Evolutionary conservation across 2,113 vertebrate species (phyloP), one percentile per base, ranked within the genome.

Genomic region (Otolemur garnettii): DNA sequence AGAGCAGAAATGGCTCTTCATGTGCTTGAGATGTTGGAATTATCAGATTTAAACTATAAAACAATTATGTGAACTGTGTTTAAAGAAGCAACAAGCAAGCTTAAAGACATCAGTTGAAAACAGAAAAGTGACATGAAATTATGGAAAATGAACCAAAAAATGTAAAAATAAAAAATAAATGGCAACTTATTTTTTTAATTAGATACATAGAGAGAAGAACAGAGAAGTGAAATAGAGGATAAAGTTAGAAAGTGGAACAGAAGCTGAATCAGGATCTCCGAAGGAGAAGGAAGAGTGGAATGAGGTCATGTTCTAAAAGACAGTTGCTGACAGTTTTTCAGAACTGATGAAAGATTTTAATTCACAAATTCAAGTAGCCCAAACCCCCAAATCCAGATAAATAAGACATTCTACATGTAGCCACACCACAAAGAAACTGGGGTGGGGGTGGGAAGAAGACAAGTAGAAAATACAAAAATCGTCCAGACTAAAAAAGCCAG

Each of bases 151-250:
- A 77, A 38, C 19, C 4, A 38, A 53, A 88, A 92, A 50, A 45
- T 84, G 1, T 7, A 86, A 59, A 50, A 74, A 59, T 86, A 53
- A 82, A 69, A 94, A 94, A 82, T 45, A 77, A 94, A 80, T 84
- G 57, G 42, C 5, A 74, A 28, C 24, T 62, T 33, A 22, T 33
- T 33, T 14, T 50, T 50, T 13, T 72, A 80, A 33, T 50, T 50
- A 10, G 57, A 55, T 35, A 30, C 2, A 89, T 57, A 30, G 28
- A 50, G 14, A 50, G 26, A 50, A 15, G 42, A 77, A 15, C 19
- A 87, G 22, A 81, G 6, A 78, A 90, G 6, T 53, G 26, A 83
- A 45, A 38, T 12, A 69, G 80, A 81, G 35, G 28, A 64, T 9
- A 81, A 4, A 18, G 15, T 28, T 17, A 81, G 38, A 84, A 90